Evolutionary conservation across 2,888 invertebrate genomes (phyloP), one percentile per base, ranked within the genome.

Genomic region (Strigamia maritima): DNA sequence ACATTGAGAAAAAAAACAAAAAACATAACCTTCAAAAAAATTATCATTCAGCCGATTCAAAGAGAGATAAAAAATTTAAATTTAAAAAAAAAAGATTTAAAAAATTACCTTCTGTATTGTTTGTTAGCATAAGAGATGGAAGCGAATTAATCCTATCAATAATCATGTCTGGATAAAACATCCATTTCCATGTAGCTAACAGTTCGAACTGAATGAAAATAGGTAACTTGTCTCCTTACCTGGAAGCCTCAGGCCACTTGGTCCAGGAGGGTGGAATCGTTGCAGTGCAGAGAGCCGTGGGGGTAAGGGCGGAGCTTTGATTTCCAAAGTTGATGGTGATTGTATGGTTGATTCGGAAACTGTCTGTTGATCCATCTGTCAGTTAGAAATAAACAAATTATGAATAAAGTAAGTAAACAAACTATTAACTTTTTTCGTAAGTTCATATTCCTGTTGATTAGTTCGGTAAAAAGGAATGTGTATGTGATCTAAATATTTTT

Each of bases 261-360:
- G 19, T 65, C 22, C 60, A 24, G 0, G 60, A 65, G 60, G 60
- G 60, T 65, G 60, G 60, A 22, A 65, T 65, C 60, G 60, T 65
- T 65, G 60, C 60, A 65, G 60, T 65, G 60, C 60, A 65, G 60
- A 65, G 60, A 65, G 60, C 60, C 60, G 60, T 65, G 60, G 60
- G 60, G 60, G 60, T 19, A 65, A 65, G 60, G 60, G 60, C 60
- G 60, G 60, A 65, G 60, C 60, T 65, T 65, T 65, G 60, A 24
- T 65, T 65, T 65, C 22, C 12, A 22, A 65, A 65, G 60, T 65
- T 65, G 60, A 65, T 65, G 22, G 60, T n/a, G 44, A 16, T 44
- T 65, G 60, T 24, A 19, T 4, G 60, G 60, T 16, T 65, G 60
- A 24, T 65, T 65, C 60, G 60, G 60, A 22, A 65, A 65, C 60